Percentiles rank a stretch among this genome's conserved stretches.
Conservation (phyloP, 2,888 invertebrate genomes). For the Melanostoma mellinum region DNA sequence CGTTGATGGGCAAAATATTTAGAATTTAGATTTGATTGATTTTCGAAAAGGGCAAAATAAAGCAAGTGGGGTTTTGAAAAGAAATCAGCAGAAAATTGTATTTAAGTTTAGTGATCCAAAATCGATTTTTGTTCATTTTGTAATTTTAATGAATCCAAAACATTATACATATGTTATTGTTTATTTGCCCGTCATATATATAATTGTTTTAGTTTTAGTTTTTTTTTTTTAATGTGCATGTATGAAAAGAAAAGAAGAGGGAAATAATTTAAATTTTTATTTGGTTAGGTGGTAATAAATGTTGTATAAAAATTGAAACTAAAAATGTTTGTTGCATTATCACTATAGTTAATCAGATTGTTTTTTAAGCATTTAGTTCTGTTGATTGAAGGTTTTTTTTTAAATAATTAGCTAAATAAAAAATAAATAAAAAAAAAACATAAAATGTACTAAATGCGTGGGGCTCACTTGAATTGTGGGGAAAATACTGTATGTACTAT, state of each 20-base stretch:
- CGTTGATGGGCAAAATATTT: slow-evolving; percentile 13
- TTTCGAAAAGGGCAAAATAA: not conserved
- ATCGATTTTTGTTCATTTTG: slow-evolving; percentile 23
- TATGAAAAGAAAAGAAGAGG: slow-evolving; percentile 71
- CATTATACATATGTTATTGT: slow-evolving; percentile 40
- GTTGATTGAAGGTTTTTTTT: slow-evolving; percentile 26
- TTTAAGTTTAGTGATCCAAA: slow-evolving; percentile 42
- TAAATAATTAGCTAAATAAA: not conserved
- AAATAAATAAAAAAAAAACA: slow-evolving; percentile 12
- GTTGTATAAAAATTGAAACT: slow-evolving; percentile 32
- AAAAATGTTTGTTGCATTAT: slow-evolving; percentile 19
- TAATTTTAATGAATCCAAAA: slow-evolving; percentile 28
- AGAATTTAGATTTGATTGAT: slow-evolving; percentile 3
- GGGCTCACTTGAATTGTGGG: slow-evolving; percentile 72
- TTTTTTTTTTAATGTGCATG: slow-evolving; percentile 69
- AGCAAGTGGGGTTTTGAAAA: not conserved
- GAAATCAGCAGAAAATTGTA: slow-evolving; percentile 14
- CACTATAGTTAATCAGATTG: slow-evolving; percentile 33
- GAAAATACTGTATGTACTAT: slow-evolving; percentile 33
- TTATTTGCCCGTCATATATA: slow-evolving; percentile 30
- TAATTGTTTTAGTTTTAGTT: slow-evolving; percentile 42
- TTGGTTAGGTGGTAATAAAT: slow-evolving; percentile 20
- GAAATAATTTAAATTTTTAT: slow-evolving; percentile 39
- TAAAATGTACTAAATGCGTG: slow-evolving; percentile 66
- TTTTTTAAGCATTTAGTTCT: slow-evolving; percentile 34